phyloP scores from a whole-genome alignment of 2,888 invertebrate species.

The Arrhopalites spinosus region DNA sequence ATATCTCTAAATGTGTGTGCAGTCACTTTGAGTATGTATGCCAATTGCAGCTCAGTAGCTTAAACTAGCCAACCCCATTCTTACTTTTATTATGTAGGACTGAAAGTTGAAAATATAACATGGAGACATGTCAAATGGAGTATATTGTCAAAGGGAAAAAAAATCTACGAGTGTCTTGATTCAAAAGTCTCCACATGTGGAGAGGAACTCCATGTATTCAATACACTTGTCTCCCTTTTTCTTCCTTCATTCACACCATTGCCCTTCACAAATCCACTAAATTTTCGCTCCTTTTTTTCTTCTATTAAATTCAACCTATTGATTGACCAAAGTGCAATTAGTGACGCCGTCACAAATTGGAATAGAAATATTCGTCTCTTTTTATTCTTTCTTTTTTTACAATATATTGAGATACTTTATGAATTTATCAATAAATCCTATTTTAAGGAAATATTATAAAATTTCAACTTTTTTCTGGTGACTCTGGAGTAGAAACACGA shows the following conservation, averaged over 20 bases:
- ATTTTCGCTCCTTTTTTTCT: not conserved
- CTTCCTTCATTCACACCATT: not conserved
- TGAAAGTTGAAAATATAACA: too few relatives aligned
- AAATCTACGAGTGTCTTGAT: not conserved
- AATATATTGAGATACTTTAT: too few relatives aligned
- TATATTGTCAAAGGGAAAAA: constrained; percentile 7
- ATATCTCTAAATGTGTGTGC: too few relatives aligned
- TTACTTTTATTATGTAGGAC: not conserved
- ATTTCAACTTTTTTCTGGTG: too few relatives aligned
- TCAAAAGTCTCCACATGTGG: not conserved
- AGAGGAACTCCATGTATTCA: not conserved
- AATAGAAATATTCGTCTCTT: too few relatives aligned
- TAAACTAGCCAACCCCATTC: not conserved
- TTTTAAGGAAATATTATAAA: too few relatives aligned
- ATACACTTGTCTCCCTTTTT: not conserved
- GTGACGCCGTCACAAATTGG: too few relatives aligned
- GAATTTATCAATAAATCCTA: too few relatives aligned
- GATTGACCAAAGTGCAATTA: not conserved
- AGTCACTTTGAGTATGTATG: constrained; percentile 3
- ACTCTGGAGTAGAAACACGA: too few relatives aligned
- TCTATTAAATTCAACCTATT: not conserved
- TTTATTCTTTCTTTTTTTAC: too few relatives aligned
- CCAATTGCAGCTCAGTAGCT: not conserved
- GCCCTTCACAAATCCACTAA: not conserved
- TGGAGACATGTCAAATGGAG: not conserved